Conservation (phyloP, 2,797 vertebrate genomes). For the Poecile montanus region DNA sequence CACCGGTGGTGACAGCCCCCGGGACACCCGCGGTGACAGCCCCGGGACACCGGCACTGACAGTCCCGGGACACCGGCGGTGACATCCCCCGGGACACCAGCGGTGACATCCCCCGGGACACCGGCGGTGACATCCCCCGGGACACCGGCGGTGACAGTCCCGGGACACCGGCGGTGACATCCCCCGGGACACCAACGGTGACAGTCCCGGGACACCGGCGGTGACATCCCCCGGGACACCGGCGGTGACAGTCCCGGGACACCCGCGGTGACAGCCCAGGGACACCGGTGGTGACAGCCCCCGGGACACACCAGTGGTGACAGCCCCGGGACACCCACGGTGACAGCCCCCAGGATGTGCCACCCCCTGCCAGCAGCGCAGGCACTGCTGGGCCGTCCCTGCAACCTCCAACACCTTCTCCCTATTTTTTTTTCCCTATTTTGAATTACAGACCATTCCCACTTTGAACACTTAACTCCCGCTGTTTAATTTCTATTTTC, state of each 20-base stretch:
- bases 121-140: no score
- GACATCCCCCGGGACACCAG: neutral
- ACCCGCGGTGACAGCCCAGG: neutral
- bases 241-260: neutral
- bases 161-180: neutral
- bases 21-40: neutral
- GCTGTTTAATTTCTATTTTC: neutral
- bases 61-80: neutral
- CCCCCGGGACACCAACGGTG: neutral
- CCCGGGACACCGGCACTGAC: no score
- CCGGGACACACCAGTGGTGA: no score
- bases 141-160: no score
- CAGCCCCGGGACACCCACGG: neutral
- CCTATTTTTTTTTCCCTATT: rapidly evolving
- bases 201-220: no score
- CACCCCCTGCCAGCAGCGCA: neutral
- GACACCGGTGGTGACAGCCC: neutral
- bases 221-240: neutral
- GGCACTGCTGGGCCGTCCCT: neutral
- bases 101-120: neutral
- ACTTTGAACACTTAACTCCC: neutral
- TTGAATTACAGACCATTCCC: neutral
- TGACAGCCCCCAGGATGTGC: neutral
- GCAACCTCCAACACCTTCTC: neutral
- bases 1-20: no score